Evolutionary conservation across 2,113 vertebrate genomes (phyloP).

Genomic region (Rousettus leschenaultii): DNA sequence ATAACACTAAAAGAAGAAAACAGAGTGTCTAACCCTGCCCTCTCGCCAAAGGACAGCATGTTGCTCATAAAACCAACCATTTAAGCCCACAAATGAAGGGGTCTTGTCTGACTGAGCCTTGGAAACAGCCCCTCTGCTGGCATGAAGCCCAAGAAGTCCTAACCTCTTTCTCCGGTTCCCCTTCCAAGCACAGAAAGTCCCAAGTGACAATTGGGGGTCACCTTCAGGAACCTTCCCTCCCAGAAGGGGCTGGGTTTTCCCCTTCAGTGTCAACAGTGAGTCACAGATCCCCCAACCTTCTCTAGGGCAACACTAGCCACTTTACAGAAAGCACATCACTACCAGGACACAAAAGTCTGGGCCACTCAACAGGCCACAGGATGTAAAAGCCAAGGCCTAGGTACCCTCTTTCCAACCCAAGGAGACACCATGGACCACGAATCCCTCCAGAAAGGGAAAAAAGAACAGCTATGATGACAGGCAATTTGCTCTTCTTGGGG

Average conservation of each 20-base stretch:
- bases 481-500: neutral
- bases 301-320: neutral
- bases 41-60: conserved; percentile 54
- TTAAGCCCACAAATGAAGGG: conserved; percentile 62
- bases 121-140: conserved; percentile 42
- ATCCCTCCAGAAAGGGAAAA: neutral
- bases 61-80: conserved; percentile 64
- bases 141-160: conserved; percentile 16
- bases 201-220: conserved; percentile 41
- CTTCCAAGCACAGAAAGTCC: conserved; percentile 67
- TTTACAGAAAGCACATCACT: neutral
- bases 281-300: conserved; percentile 6
- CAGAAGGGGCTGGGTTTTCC: conserved; percentile 49
- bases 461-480: neutral
- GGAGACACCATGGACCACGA: neutral
- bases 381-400: neutral
- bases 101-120: conserved; percentile 56
- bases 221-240: conserved; percentile 54
- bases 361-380: neutral
- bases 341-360: neutral
- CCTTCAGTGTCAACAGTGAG: conserved; percentile 12
- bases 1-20: conserved; percentile 57
- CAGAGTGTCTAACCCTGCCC: conserved; percentile 22
- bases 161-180: conserved; percentile 63
- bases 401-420: neutral